Conservation (phyloP, 1,140 invertebrate genomes). For the Drosophila athabasca region DNA sequence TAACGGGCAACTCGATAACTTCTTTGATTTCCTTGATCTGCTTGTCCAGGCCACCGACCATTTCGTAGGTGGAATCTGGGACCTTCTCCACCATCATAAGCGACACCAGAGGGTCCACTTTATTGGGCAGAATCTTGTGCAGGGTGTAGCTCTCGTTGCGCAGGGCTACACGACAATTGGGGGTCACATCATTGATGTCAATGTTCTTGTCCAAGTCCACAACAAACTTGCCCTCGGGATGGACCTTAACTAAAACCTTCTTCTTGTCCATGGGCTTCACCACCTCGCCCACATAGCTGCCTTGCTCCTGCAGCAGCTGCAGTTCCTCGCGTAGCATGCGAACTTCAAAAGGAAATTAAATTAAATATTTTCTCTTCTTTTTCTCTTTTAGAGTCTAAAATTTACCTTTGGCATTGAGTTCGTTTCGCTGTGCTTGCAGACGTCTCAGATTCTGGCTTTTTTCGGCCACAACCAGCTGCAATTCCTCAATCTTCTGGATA, state of each 20-base stretch:
- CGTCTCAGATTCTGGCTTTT: constrained; percentile 98
- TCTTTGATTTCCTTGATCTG: constrained; percentile 99
- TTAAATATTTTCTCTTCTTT: not conserved
- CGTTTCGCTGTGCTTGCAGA: constrained; percentile 99
- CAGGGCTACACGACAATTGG: constrained; percentile 98
- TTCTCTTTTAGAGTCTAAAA: too few species aligned
- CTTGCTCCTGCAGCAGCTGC: constrained; percentile 99
- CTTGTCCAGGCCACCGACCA: constrained; percentile 99
- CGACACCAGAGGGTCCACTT: constrained; percentile 99
- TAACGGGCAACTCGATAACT: constrained; percentile 99
- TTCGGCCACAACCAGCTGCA: constrained; percentile 97
- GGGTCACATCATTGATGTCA: constrained; percentile 98
- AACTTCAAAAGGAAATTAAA: constrained; percentile 86
- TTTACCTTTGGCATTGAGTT: constrained; percentile 98
- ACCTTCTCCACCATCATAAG: constrained; percentile 99
- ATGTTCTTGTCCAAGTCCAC: constrained; percentile 99
- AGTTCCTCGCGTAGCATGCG: constrained; percentile 98
- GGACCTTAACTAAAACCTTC: constrained; percentile 99
- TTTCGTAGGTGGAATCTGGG: constrained; percentile 99
- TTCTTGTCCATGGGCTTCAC: constrained; percentile 99
- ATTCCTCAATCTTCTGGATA: constrained; percentile 98
- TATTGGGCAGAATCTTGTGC: constrained; percentile 99
- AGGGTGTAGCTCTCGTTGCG: constrained; percentile 99
- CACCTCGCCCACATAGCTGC: constrained; percentile 99
- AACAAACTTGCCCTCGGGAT: constrained; percentile 99